These are phyloP conservation scores for Drosophila gunungcola DNA, from an alignment of 1,140 invertebrate genomes.

Conservation along the genomic window DNA sequence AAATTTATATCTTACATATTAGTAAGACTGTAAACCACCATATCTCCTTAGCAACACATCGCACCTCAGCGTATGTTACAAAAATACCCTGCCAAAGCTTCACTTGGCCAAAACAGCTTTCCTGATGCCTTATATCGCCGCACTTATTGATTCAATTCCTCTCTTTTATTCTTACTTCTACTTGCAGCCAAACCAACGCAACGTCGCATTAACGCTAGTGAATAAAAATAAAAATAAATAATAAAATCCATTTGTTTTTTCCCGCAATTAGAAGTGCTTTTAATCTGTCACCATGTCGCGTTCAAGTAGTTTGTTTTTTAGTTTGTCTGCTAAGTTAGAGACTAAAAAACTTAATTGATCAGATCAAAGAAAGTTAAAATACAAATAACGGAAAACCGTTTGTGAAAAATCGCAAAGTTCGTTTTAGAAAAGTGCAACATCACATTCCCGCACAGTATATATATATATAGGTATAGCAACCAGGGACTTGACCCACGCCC, in stretches of 20 bases:
- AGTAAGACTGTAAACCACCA: not conserved
- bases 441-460: conserved; percentile 28
- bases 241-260: conserved; percentile 7
- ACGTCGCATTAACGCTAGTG: conserved; percentile 20
- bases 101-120: conserved; percentile 43
- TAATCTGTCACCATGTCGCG: conserved; percentile 67
- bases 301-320: conserved; percentile 73
- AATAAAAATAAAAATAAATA: conserved; percentile 32
- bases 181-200: conserved; percentile 58
- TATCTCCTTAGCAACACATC: not conserved
- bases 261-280: conserved; percentile 21
- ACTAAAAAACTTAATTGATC: conserved; percentile 83
- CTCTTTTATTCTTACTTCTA: conserved; percentile 33
- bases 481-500: conserved; percentile 16
- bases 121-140: conserved; percentile 19
- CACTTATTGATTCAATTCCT: conserved; percentile 58
- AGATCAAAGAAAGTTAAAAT: conserved; percentile 6
- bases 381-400: conserved; percentile 12
- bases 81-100: conserved; percentile 32
- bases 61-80: not conserved
- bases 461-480: not conserved
- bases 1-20: not conserved
- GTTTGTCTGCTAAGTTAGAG: conserved; percentile 71
- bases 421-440: conserved; percentile 40
- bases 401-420: conserved; percentile 12